A percentile compares a stretch with the other conserved stretches of the same genome.
Conservation (phyloP, 2,888 invertebrate species). For the Craniophora ligustri region DNA sequence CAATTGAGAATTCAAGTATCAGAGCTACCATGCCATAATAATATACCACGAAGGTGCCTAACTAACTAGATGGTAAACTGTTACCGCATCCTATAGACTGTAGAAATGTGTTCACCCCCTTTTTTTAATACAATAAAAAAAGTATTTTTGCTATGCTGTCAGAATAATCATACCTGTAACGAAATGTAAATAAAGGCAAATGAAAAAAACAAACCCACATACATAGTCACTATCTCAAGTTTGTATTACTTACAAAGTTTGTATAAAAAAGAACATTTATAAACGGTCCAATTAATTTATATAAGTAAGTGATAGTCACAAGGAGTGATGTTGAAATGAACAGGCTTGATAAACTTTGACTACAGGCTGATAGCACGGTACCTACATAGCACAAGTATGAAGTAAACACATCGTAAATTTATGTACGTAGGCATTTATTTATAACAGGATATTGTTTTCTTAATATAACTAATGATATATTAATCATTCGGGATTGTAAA, state of each 20-base stretch:
- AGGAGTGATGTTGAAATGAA: slow-evolving; percentile 30
- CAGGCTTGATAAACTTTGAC: slow-evolving; percentile 53
- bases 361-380: slow-evolving; percentile 20
- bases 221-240: no score
- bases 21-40: no score
- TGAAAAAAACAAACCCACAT: neutral
- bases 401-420: slow-evolving; percentile 20
- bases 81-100: no score
- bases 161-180: no score
- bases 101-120: no score
- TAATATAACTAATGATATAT: neutral
- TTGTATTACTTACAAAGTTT: neutral
- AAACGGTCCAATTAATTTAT: slow-evolving; percentile 33
- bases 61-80: no score
- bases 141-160: no score
- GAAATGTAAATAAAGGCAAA: no score
- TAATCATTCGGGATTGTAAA: no score
- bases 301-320: slow-evolving; percentile 11
- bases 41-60: no score
- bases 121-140: no score
- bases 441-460: slow-evolving; percentile 6
- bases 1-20: no score
- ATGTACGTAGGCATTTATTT: slow-evolving; percentile 20
- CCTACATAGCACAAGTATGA: slow-evolving; percentile 5
- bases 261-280: neutral